These are phyloP conservation scores for Limnodromus scolopaceus DNA, from an alignment of 2,797 vertebrate genomes.

Conservation along the genomic window DNA sequence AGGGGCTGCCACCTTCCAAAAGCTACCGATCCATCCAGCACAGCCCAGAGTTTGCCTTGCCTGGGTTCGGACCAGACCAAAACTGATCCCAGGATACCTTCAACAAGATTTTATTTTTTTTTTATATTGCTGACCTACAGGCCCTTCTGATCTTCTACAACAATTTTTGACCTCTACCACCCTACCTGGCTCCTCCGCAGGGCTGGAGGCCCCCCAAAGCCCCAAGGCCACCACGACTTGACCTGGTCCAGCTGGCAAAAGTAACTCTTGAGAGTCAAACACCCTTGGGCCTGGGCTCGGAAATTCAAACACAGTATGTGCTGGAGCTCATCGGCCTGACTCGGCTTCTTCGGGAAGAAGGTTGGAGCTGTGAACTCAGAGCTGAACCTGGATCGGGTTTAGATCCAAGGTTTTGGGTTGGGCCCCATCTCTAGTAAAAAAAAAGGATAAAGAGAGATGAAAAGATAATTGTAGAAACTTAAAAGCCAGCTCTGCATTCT, in stretches of 20 bases:
- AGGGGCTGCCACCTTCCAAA: not conserved
- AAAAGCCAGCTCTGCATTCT: constrained; percentile 63
- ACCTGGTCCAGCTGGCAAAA: rapidly evolving
- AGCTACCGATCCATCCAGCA: rapidly evolving
- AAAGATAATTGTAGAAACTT: constrained; percentile 67
- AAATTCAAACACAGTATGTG: not conserved
- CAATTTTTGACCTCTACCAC: not conserved
- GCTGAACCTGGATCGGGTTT: constrained; percentile 45
- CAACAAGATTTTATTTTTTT: not conserved
- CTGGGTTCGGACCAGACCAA: not conserved
- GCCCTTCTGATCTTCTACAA: not conserved
- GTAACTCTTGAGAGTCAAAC: not conserved
- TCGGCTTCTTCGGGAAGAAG: not conserved
- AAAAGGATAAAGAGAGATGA: constrained; percentile 61
- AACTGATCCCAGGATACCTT: not conserved
- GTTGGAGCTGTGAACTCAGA: constrained; percentile 12
- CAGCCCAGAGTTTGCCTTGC: not conserved
- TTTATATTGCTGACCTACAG: not conserved
- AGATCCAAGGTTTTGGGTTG: constrained; percentile 47
- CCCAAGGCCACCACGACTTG: not conserved
- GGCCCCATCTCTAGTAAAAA: constrained; percentile 39
- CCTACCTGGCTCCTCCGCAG: not conserved
- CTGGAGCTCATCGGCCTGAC: not conserved
- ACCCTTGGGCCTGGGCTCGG: not conserved
- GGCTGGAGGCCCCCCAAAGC: not conserved